phyloP scores from a whole-genome alignment of 2,797 vertebrate genomes.

The Gymnoscopelus braueri region DNA sequence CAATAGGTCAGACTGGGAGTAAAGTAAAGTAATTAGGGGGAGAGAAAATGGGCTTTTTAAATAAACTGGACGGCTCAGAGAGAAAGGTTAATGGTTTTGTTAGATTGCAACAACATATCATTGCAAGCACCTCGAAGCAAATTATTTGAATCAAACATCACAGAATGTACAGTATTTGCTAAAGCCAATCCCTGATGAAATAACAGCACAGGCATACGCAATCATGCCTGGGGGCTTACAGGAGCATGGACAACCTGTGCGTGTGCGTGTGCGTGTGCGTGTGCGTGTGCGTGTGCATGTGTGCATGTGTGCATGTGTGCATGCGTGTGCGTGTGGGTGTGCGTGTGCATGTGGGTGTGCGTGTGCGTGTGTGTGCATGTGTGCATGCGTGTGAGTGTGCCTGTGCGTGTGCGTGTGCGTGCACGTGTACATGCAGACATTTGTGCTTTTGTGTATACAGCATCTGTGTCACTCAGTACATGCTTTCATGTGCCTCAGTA shows the following conservation, averaged over 20 bases:
- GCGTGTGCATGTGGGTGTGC: not conserved
- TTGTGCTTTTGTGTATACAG: no score
- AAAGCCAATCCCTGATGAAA: conserved; percentile 45
- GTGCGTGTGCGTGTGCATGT: conserved; percentile 13
- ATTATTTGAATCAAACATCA: conserved; percentile 55
- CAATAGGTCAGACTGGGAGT: conserved; percentile 36
- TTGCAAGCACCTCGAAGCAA: conserved; percentile 66
- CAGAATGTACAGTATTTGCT: conserved; percentile 31
- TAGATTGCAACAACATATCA: conserved; percentile 60
- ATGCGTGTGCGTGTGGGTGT: conserved; percentile 8
- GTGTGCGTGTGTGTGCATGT: conserved; percentile 6
- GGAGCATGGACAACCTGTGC: not conserved
- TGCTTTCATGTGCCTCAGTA: no score
- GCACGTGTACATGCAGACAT: no score
- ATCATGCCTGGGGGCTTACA: conserved; percentile 14
- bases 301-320: conserved; percentile 8
- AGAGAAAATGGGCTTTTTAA: conserved; percentile 57
- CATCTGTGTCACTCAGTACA: no score
- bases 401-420: not conserved
- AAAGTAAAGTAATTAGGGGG: conserved; percentile 52
- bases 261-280: not conserved
- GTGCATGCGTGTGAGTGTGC: no score
- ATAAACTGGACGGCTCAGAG: conserved; percentile 29
- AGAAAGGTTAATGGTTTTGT: conserved; percentile 69
- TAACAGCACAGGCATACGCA: conserved; percentile 17